Evolutionary conservation across 2,113 vertebrate species (phyloP).

Genomic region (Ahaetulla prasina): DNA sequence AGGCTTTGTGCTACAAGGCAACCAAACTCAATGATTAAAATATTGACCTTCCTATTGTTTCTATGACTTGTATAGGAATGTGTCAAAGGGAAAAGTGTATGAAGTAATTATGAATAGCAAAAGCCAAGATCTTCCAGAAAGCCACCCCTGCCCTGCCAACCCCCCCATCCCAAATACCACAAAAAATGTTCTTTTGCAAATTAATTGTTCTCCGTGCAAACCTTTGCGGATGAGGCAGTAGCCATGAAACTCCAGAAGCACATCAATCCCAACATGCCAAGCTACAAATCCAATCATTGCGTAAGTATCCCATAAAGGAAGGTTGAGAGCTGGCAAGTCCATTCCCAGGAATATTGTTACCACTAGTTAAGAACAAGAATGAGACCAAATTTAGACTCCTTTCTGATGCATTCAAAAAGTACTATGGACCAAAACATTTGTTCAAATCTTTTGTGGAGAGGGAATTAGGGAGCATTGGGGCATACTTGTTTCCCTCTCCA

Average conservation of each 20-base stretch:
- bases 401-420: not conserved
- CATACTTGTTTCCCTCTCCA: not conserved
- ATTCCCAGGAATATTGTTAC: constrained; percentile 79
- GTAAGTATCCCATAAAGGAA: constrained; percentile 76
- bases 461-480: not conserved
- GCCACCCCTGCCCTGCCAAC: not conserved
- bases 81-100: not conserved
- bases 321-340: constrained; percentile 75
- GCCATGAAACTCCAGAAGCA: constrained; percentile 77
- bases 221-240: constrained; percentile 71
- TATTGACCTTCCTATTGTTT: not conserved
- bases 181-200: not conserved
- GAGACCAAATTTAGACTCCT: not conserved
- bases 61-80: not conserved
- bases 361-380: constrained; percentile 53
- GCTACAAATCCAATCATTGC: constrained; percentile 75
- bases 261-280: constrained; percentile 76
- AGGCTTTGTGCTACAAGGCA: not conserved
- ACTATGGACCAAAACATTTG: not conserved
- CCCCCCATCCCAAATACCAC: too few species aligned
- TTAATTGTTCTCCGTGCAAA: not conserved
- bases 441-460: not conserved
- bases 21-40: not conserved
- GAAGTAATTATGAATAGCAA: not conserved
- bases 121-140: not conserved